These are phyloP conservation scores for Prenolepis imparis DNA, from an alignment of 2,888 invertebrate genomes.

Conservation along the genomic window DNA sequence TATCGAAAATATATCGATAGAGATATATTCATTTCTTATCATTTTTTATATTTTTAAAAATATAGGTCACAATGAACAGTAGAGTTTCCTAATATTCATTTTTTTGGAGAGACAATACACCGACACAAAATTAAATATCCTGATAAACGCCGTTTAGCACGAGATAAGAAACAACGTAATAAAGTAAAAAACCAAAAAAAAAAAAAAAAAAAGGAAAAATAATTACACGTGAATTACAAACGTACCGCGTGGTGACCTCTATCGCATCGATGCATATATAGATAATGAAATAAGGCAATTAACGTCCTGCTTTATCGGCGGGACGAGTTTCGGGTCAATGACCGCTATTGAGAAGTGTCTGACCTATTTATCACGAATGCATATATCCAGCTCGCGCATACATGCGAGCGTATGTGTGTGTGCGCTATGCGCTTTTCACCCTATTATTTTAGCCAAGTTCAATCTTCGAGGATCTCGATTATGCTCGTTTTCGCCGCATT, in stretches of 20 bases:
- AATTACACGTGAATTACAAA: slow-evolving; percentile 9
- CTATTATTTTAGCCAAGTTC: not conserved
- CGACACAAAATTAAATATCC: not conserved
- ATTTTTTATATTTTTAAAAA: not conserved
- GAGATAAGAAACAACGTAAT: not conserved
- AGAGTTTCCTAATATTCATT: not conserved
- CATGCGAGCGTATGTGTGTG: slow-evolving; percentile 56
- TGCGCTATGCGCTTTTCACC: not conserved
- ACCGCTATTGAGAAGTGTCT: slow-evolving; percentile 79
- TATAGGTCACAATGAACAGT: not conserved
- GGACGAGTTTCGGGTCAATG: slow-evolving; percentile 76
- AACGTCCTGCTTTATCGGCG: slow-evolving; percentile 75
- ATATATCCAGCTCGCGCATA: slow-evolving; percentile 67
- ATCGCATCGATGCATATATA: slow-evolving; percentile 68
- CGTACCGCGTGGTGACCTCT: slow-evolving; percentile 71
- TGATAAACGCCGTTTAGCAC: not conserved
- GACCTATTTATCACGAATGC: slow-evolving; percentile 79
- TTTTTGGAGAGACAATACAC: not conserved
- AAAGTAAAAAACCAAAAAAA: not conserved
- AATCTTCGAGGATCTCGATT: not conserved
- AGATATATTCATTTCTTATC: not conserved
- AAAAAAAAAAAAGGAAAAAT: not conserved
- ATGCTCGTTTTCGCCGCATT: slow-evolving; percentile 15
- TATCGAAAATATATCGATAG: not conserved
- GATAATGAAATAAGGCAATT: slow-evolving; percentile 66